Evolutionary conservation across 2,113 vertebrate species (phyloP).

Genomic region (Tricholaema leucomelas): DNA sequence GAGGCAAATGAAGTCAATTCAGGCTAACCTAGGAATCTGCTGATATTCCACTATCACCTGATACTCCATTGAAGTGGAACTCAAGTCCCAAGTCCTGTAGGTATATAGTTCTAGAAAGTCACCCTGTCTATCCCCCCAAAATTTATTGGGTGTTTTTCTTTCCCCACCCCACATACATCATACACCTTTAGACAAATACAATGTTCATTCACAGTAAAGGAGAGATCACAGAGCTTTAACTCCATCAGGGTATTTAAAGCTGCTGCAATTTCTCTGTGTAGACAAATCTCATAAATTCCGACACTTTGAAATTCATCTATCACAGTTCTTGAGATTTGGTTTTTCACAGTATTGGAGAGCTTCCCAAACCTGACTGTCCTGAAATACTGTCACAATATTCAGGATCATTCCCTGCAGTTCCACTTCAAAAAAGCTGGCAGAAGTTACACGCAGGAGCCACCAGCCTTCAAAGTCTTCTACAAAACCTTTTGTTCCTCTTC

Average conservation of each 20-base stretch:
- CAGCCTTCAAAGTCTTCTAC: not conserved
- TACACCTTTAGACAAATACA: not conserved
- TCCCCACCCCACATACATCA: not conserved
- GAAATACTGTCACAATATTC: slow-evolving; percentile 16
- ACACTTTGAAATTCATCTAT: not conserved
- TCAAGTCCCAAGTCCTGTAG: not conserved
- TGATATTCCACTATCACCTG: not conserved
- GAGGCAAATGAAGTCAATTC: not conserved
- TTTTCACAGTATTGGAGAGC: slow-evolving; percentile 27
- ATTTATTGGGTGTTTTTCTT: not conserved
- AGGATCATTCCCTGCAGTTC: not conserved
- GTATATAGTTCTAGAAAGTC: not conserved
- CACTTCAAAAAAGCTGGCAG: not conserved
- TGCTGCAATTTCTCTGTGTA: not conserved
- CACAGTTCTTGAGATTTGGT: not conserved
- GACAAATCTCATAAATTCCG: slow-evolving; percentile 27
- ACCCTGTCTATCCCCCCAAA: not conserved
- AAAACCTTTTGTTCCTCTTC: not conserved
- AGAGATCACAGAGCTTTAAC: slow-evolving; percentile 1
- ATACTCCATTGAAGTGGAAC: not conserved
- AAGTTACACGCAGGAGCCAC: not conserved
- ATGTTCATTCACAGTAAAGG: slow-evolving; percentile 20
- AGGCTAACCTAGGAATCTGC: not conserved
- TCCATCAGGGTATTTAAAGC: slow-evolving; percentile 34
- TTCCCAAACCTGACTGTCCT: not conserved